These are phyloP conservation scores for Berghia stephanieae DNA, from an alignment of 1,140 invertebrate species.

Conservation along the genomic window DNA sequence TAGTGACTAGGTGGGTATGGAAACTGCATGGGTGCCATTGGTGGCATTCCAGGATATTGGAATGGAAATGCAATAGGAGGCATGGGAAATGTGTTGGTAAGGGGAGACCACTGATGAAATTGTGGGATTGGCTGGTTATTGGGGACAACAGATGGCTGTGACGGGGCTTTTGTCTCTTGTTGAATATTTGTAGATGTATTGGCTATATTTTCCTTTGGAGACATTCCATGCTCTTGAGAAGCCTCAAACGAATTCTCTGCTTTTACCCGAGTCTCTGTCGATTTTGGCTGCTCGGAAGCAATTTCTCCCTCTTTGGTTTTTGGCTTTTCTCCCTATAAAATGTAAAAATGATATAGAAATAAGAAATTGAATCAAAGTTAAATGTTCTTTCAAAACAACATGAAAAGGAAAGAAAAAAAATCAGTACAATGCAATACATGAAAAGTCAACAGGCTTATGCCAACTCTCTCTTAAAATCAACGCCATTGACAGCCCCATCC, in stretches of 20 bases:
- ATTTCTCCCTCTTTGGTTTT: conserved; percentile 5
- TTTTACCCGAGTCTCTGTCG: not conserved
- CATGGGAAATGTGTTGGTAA: not conserved
- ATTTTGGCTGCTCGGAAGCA: not conserved
- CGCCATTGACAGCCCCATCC: no score
- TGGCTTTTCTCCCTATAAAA: conserved; percentile 28
- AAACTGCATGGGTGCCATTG: conserved; percentile 15
- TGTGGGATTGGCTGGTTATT: not conserved
- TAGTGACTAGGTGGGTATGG: conserved; percentile 30
- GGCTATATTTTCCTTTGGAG: no score
- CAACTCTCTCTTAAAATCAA: not conserved
- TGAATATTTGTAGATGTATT: no score
- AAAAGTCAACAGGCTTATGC: not conserved
- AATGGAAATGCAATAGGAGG: not conserved
- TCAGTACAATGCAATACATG: not conserved
- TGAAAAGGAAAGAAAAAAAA: conserved; percentile 15
- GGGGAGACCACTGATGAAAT: not conserved
- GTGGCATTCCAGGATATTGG: not conserved
- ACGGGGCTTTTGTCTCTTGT: no score
- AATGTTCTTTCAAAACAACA: no score
- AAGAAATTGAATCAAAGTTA: no score
- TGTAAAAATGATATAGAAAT: no score
- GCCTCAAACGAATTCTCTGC: not conserved
- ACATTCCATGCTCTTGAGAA: no score
- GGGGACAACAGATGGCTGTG: not conserved